Conservation (phyloP, 2,113 vertebrate species). For the Chamaetylas fuelleborni region DNA sequence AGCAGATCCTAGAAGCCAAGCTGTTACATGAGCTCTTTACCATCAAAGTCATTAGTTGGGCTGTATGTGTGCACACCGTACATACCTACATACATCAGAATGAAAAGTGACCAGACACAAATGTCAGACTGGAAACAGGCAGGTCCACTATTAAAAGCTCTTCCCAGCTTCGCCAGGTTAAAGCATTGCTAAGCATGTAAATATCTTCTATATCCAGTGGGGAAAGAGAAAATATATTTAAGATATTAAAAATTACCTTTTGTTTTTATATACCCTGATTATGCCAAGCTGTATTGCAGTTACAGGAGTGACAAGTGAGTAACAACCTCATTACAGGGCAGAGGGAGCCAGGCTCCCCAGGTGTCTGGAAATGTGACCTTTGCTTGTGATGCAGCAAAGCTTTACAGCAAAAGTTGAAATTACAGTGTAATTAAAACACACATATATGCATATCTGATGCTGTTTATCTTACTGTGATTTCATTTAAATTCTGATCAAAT, state of each 20-base stretch:
- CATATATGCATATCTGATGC: neutral
- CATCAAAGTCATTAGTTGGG: neutral
- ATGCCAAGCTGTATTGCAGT: neutral
- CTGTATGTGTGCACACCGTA: neutral
- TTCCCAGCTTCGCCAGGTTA: neutral
- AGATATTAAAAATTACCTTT: conserved; percentile 10
- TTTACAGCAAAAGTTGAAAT: neutral
- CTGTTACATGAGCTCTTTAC: neutral
- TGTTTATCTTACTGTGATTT: neutral
- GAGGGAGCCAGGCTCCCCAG: neutral
- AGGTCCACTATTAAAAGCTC: neutral
- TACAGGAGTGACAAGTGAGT: neutral
- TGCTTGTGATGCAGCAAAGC: neutral
- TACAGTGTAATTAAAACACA: neutral
- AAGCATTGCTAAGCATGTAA: neutral
- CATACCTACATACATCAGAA: neutral
- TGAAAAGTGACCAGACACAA: neutral
- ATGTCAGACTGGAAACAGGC: neutral
- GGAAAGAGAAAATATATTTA: conserved; percentile 36
- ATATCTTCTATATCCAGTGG: neutral
- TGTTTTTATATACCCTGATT: neutral
- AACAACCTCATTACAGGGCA: neutral
- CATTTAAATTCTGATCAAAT: neutral
- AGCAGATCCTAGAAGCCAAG: neutral
- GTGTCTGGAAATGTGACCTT: conserved; percentile 37